These are phyloP conservation scores for Drosophila phalerata DNA, from an alignment of 2,888 invertebrate species.

Conservation along the genomic window DNA sequence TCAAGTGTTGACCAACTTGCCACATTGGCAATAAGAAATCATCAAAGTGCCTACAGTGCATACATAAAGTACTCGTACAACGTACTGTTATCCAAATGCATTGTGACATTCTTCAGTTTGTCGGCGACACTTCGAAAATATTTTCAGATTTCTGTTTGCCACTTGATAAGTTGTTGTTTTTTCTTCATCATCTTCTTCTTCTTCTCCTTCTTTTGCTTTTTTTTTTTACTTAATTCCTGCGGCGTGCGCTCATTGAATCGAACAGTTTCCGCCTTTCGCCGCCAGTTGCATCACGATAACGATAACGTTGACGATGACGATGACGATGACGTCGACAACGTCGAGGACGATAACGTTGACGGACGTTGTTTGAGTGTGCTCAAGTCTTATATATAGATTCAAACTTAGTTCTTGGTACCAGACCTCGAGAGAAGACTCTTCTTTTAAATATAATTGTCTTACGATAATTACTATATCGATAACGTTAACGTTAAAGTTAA, in stretches of 20 bases:
- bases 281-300: slow-evolving; percentile 36
- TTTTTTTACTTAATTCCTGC: slow-evolving; percentile 40
- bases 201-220: not conserved
- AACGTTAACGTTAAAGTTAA: not conserved
- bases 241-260: slow-evolving; percentile 42
- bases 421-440: not conserved
- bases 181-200: slow-evolving; percentile 1
- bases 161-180: slow-evolving; percentile 3
- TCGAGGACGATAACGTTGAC: not conserved
- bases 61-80: not conserved
- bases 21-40: slow-evolving; percentile 29
- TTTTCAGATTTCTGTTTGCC: not conserved
- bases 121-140: not conserved
- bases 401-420: not conserved
- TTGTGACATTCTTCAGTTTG: slow-evolving; percentile 56
- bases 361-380: not conserved
- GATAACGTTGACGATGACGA: slow-evolving; percentile 13
- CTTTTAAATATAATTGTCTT: not conserved
- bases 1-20: slow-evolving; percentile 57
- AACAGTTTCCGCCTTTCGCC: slow-evolving; percentile 73
- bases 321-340: not conserved
- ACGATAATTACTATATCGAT: not conserved
- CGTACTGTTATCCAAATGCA: slow-evolving; percentile 35
- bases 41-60: slow-evolving; percentile 17
- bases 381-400: not conserved